A percentile compares a stretch with the other conserved stretches of the same genome.
Evolutionary conservation across 2,797 vertebrate species (phyloP).

Genomic region (Pagetopsis macropterus): DNA sequence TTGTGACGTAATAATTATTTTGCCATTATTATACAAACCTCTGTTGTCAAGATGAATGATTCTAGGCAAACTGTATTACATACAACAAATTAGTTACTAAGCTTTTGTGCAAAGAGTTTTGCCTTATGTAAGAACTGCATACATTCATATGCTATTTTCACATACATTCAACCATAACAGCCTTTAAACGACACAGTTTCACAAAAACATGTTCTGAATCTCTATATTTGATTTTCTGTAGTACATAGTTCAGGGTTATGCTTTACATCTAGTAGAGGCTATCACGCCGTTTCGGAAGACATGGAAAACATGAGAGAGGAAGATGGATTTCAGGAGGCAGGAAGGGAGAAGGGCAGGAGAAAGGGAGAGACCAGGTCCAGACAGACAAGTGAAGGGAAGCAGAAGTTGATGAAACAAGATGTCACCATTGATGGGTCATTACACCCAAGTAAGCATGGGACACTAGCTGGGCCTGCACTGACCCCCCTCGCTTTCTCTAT

Average conservation of each 20-base stretch:
- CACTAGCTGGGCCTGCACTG: conserved; percentile 85
- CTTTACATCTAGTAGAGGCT: conserved; percentile 67
- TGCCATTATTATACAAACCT: background rate
- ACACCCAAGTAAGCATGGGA: conserved; percentile 91
- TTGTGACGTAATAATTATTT: background rate
- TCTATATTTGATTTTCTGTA: background rate
- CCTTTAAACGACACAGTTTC: background rate
- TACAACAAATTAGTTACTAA: too few relatives aligned
- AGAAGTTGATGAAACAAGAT: conserved; percentile 96
- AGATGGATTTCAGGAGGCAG: conserved; percentile 68
- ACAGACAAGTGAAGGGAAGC: conserved; percentile 94
- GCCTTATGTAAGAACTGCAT: background rate
- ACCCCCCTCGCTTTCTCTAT: conserved; percentile 73
- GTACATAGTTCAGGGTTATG: conserved; percentile 70
- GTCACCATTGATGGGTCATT: conserved; percentile 94
- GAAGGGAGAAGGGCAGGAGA: conserved; percentile 63
- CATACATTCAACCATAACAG: background rate
- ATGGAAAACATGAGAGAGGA: conserved; percentile 38
- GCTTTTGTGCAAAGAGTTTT: background rate
- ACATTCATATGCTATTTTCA: background rate
- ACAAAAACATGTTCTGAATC: background rate
- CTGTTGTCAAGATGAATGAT: background rate
- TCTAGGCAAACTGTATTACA: too few relatives aligned
- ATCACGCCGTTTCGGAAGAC: conserved; percentile 15
- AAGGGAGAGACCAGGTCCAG: conserved; percentile 63